A percentile compares a stretch with the other conserved stretches of the same genome.
Evolutionary conservation across 2,888 invertebrate genomes (phyloP).

Genomic region (Polietes domitor): DNA sequence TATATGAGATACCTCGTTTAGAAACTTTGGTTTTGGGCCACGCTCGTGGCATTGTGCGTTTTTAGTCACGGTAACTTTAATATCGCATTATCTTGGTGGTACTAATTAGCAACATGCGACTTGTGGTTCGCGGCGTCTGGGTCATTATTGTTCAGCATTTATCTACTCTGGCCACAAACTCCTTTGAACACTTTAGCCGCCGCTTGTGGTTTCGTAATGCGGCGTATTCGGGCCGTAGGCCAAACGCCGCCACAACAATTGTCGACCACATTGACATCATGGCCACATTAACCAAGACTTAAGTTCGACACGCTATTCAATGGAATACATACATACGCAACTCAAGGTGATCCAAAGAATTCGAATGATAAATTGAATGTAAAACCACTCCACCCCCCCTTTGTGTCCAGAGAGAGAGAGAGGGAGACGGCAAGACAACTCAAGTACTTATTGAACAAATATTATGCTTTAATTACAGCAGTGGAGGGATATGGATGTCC

Average conservation of each 20-base stretch:
- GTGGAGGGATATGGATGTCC: background rate
- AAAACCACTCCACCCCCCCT: slow-evolving; percentile 13
- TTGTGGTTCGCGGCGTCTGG: too few relatives aligned
- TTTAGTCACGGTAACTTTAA: too few relatives aligned
- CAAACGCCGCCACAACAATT: background rate
- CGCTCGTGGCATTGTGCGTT: too few relatives aligned
- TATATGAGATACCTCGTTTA: too few relatives aligned
- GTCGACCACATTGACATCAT: background rate
- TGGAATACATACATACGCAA: too few relatives aligned
- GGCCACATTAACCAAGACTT: background rate
- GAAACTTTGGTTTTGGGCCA: too few relatives aligned
- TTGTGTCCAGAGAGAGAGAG: slow-evolving; percentile 29
- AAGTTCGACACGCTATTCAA: too few relatives aligned
- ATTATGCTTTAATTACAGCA: slow-evolving; percentile 32
- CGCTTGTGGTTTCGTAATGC: background rate
- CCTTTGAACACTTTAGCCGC: background rate
- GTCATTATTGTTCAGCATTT: too few relatives aligned
- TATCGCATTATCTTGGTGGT: too few relatives aligned
- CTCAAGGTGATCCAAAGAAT: background rate
- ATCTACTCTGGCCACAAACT: background rate
- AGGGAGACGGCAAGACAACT: background rate
- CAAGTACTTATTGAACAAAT: slow-evolving; percentile 32
- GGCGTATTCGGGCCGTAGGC: too few relatives aligned
- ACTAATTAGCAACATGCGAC: too few relatives aligned
- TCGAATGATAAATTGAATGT: background rate